Conservation (phyloP, 1,140 invertebrate species). For the Lepidurus apus region DNA sequence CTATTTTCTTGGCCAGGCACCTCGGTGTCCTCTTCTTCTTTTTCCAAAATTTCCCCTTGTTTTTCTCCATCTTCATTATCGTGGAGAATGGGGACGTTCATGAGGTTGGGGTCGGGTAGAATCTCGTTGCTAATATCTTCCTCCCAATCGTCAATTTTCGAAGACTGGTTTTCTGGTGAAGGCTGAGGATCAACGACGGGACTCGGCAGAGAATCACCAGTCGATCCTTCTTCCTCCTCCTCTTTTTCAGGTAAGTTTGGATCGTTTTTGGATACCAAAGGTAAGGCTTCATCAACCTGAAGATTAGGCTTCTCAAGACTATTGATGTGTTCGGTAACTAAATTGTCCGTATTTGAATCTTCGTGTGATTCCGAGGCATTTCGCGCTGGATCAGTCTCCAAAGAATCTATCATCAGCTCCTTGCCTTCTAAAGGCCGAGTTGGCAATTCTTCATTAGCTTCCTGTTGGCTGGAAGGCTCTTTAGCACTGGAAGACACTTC, state of each 20-base stretch:
- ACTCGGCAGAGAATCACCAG: not conserved
- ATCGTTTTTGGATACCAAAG: not conserved
- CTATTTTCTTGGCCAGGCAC: not conserved
- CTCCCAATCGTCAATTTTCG: not conserved
- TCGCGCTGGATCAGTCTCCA: not conserved
- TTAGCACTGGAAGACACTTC: not conserved
- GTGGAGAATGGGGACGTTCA: not conserved
- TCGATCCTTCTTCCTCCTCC: not conserved
- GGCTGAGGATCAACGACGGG: not conserved
- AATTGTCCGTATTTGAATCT: not conserved
- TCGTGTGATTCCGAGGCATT: not conserved
- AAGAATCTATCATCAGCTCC: not conserved
- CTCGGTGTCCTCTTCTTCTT: conserved; percentile 31
- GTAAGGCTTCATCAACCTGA: not conserved
- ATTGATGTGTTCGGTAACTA: not conserved
- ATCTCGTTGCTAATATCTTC: conserved; percentile 18
- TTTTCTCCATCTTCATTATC: not conserved
- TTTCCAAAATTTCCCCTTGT: conserved; percentile 26
- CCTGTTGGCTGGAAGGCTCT: not conserved
- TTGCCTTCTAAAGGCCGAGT: not conserved
- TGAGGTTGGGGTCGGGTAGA: not conserved
- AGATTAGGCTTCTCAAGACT: not conserved
- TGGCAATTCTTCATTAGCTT: not conserved
- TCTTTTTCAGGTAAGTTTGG: not conserved
- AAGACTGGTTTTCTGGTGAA: not conserved